phyloP scores from a whole-genome alignment of 2,797 vertebrate genomes.

The Tragelaphus oryx region DNA sequence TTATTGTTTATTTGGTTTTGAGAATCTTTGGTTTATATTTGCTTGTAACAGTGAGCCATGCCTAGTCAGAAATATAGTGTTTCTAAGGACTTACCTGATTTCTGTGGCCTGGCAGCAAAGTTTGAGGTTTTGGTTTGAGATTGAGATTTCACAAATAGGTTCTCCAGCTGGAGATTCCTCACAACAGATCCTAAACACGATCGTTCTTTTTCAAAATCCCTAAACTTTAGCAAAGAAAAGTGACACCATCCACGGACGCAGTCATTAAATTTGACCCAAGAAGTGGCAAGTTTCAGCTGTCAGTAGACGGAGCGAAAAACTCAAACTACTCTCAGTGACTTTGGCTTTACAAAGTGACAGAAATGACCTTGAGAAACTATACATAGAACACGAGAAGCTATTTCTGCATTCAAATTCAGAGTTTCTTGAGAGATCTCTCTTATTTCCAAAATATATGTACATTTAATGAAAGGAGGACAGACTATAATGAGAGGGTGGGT shows the following conservation, averaged over 20 bases:
- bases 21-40: not conserved
- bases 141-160: not conserved
- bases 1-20: not conserved
- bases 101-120: not conserved
- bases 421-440: not conserved
- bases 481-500: not conserved
- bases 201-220: not conserved
- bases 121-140: not conserved
- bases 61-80: not conserved
- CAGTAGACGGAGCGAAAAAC: not conserved
- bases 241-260: not conserved
- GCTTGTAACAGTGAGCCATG: not conserved
- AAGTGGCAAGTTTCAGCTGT: not conserved
- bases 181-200: no score
- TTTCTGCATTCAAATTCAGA: not conserved
- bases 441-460: not conserved
- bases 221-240: not conserved
- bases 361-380: not conserved
- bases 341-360: not conserved
- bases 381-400: not conserved
- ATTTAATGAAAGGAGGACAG: not conserved
- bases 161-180: not conserved
- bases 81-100: not conserved
- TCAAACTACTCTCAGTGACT: not conserved
- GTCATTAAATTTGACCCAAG: not conserved